Conservation (phyloP, 1,140 invertebrate genomes). For the Trichonephila clavipes region DNA sequence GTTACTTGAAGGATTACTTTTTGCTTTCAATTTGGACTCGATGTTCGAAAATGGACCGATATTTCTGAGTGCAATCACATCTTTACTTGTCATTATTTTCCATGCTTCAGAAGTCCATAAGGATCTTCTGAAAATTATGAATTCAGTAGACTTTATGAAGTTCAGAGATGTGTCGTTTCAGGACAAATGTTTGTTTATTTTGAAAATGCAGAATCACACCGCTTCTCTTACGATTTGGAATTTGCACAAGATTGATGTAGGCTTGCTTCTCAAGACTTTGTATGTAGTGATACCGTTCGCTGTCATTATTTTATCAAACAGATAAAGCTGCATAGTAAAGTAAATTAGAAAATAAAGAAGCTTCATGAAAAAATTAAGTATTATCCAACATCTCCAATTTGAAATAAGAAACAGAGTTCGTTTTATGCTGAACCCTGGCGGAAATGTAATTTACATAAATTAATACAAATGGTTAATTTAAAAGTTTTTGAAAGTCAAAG, state of each 20-base stretch:
- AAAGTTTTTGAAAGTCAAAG: no score
- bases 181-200: background rate
- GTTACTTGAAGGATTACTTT: background rate
- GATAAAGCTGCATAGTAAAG: background rate
- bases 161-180: background rate
- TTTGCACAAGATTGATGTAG: background rate
- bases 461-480: no score
- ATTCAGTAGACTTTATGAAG: background rate
- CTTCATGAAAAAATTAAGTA: no score
- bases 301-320: background rate
- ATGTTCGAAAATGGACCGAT: background rate
- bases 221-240: background rate
- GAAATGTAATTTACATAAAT: no score
- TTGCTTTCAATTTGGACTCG: background rate
- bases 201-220: background rate
- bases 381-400: no score
- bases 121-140: background rate
- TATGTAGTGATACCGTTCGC: background rate
- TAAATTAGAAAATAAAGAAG: background rate
- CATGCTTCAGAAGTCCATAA: background rate
- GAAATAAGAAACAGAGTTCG: no score
- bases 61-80: background rate
- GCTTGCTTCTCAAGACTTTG: background rate
- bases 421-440: no score
- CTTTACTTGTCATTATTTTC: background rate